These are phyloP conservation scores for Salvelinus fontinalis DNA, from an alignment of 2,113 vertebrate species.

Conservation along the genomic window DNA sequence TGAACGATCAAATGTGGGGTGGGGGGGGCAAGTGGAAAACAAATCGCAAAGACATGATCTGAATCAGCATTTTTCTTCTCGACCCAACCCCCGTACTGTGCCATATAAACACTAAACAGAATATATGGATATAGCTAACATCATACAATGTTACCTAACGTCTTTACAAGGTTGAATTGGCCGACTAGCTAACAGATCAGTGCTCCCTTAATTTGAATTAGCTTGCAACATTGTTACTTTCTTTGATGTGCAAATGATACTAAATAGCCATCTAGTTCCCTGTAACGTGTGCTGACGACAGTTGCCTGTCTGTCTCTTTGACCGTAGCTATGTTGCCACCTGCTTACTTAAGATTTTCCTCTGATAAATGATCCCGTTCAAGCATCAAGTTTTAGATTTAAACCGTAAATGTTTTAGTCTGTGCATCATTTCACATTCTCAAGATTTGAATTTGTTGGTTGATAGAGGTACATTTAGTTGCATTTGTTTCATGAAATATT, in stretches of 20 bases:
- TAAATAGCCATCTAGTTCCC: too few species aligned
- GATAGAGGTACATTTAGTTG: not conserved
- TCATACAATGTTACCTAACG: too few species aligned
- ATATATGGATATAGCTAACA: not conserved
- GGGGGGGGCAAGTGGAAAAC: too few species aligned
- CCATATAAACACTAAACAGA: not conserved
- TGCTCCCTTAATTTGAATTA: not conserved
- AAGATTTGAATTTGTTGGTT: not conserved
- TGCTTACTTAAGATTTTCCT: not conserved
- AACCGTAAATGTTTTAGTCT: not conserved
- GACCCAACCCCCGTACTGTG: not conserved
- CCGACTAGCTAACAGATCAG: too few species aligned
- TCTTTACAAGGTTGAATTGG: too few species aligned
- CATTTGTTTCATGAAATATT: not conserved
- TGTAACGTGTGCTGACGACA: not conserved
- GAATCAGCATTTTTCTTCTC: slow-evolving; percentile 6
- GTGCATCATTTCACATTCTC: not conserved
- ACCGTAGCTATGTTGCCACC: not conserved
- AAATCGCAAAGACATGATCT: not conserved
- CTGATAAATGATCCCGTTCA: not conserved
- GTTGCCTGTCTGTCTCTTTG: not conserved
- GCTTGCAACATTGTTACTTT: not conserved
- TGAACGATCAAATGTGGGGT: too few species aligned
- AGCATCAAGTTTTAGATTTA: not conserved
- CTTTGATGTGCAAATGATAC: not conserved